Conservation (phyloP, 2,797 vertebrate genomes). For the Lateolabrax maculatus region DNA sequence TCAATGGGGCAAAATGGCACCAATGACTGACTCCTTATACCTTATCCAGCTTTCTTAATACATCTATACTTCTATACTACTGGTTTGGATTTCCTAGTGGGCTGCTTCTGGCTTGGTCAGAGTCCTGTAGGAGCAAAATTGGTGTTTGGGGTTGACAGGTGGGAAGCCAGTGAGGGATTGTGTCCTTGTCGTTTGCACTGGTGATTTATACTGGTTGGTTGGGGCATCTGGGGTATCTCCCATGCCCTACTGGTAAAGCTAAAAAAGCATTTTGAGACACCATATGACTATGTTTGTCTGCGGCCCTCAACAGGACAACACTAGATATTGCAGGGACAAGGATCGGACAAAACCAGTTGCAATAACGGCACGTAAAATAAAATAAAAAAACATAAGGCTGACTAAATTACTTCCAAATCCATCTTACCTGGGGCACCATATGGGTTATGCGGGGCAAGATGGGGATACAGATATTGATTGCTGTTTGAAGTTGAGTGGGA, state of each 20-base stretch:
- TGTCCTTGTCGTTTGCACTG: neutral
- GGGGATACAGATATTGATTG: slow-evolving; percentile 45
- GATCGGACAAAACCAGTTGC: neutral
- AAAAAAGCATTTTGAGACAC: neutral
- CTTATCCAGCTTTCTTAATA: neutral
- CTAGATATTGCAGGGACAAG: neutral
- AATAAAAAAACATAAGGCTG: neutral
- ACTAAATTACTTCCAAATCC: neutral
- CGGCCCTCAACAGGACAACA: neutral
- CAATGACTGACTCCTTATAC: neutral
- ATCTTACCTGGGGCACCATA: neutral
- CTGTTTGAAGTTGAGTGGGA: slow-evolving; percentile 25
- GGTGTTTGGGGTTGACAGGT: too few relatives aligned
- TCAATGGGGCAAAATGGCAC: neutral
- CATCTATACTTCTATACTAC: too few relatives aligned
- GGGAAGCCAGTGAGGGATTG: neutral
- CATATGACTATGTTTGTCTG: neutral
- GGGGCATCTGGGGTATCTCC: neutral
- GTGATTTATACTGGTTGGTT: neutral
- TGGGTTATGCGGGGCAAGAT: slow-evolving; percentile 8
- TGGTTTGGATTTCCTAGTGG: neutral
- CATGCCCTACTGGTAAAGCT: too few relatives aligned
- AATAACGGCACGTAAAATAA: neutral
- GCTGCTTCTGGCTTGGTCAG: neutral
- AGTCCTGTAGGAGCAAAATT: neutral